Conservation (phyloP, 2,113 vertebrate genomes). For the Sylvilagus bachmani region DNA sequence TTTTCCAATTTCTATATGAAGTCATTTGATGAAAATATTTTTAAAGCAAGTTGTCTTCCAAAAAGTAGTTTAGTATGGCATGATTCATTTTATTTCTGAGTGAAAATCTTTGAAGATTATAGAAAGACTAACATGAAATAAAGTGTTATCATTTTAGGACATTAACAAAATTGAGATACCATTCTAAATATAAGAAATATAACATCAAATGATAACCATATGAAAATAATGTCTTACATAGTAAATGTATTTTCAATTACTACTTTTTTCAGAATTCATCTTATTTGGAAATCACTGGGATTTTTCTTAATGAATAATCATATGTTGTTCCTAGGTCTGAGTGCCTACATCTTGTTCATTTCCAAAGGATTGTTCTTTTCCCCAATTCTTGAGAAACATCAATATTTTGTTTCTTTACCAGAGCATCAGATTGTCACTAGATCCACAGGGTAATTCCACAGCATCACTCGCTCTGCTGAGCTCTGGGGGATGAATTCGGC, state of each 20-base stretch:
- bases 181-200: background rate
- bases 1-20: background rate
- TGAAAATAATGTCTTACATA: background rate
- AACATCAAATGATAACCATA: background rate
- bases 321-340: background rate
- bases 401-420: background rate
- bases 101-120: background rate
- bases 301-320: background rate
- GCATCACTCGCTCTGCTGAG: accelerated
- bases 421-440: background rate
- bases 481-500: background rate
- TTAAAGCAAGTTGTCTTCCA: background rate
- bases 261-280: background rate
- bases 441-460: background rate
- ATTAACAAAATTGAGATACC: background rate
- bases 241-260: background rate
- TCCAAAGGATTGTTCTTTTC: background rate
- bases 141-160: background rate
- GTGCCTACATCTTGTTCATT: background rate
- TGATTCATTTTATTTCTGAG: conserved; percentile 17
- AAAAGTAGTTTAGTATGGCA: background rate
- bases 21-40: conserved; percentile 17
- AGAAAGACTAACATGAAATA: background rate
- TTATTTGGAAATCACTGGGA: background rate
- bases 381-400: background rate